Base-by-base conservation (phyloP, 2,113 vertebrate species). In the Nansenia antarctica region DNA sequence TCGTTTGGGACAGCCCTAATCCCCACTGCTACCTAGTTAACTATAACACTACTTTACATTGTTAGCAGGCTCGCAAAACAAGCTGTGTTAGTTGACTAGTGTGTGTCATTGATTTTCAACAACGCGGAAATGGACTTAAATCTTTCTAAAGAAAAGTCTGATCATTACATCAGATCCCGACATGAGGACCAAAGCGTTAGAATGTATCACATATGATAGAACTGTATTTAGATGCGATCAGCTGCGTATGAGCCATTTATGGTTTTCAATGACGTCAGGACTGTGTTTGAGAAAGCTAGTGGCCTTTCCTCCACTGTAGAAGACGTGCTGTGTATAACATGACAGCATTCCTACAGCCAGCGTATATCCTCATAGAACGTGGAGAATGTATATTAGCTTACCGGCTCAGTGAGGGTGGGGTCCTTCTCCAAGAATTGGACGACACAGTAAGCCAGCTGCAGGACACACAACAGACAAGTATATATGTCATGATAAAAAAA, bases 341-440 rank as follows among this genome's bases (percentile, higher is more conserved):
- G 18, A 18, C 39, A 42, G 18, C 39, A 42, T 42, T 42, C 7
- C 45, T 49, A 49, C 18, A 20, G 5, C n/a, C 9, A 42, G 14
- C 11, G 15, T 20, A 20, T 49, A n/a, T 22, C 45, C 45, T n/a
- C 2, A 49, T 0, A 49, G n/a, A 22, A 49, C 8, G 6, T n/a
- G 45, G 9, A 7, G n/a, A 22, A 49, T 49, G 45, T 20, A 20
- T 20, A 5, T 55, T 27, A 58, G 55, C 18, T 32, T 94, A 99
- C 97, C 72, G 95, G 94, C 80, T 99, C 97, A 72, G 96, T 99
- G 81, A 99, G 92, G n/a, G 95, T 94, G 29, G 95, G 91, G 73
- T 99, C 98, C 88, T 99, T 99, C 84, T 99, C 98, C 92, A 98
- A 88, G 87, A 99, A 99, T 92, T 99, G 98, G 72, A 99, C 96